These are phyloP conservation scores for Drosophila nebulosa DNA, from an alignment of 1,140 invertebrate species.

Conservation along the genomic window DNA sequence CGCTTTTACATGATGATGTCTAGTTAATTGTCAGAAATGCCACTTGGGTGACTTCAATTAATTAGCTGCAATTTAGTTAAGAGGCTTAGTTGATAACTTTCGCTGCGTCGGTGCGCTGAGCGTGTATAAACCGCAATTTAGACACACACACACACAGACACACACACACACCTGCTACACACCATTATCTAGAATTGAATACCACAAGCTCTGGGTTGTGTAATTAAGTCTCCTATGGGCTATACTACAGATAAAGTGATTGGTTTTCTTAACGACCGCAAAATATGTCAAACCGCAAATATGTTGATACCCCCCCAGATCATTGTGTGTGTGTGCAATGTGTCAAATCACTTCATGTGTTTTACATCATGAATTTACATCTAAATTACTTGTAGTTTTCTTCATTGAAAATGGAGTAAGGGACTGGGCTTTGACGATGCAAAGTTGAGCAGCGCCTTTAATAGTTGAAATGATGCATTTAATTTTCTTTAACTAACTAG, in stretches of 20 bases:
- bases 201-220: not conserved
- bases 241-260: not conserved
- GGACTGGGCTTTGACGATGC: not conserved
- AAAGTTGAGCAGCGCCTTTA: not conserved
- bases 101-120: slow-evolving; percentile 7
- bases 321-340: slow-evolving; percentile 1
- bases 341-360: slow-evolving; percentile 3
- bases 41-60: slow-evolving; percentile 47
- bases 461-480: not conserved
- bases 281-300: slow-evolving; percentile 21
- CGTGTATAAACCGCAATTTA: slow-evolving; percentile 3
- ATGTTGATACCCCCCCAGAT: not conserved
- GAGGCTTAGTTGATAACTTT: slow-evolving; percentile 53
- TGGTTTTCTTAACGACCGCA: slow-evolving; percentile 12
- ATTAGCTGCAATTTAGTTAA: slow-evolving; percentile 60
- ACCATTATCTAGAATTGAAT: not conserved
- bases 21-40: slow-evolving; percentile 38
- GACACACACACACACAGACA: slow-evolving; percentile 3
- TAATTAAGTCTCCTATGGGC: slow-evolving; percentile 11
- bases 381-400: not conserved
- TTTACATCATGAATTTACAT: slow-evolving; percentile 8
- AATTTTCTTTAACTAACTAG: not conserved
- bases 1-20: slow-evolving; percentile 37
- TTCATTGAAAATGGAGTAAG: not conserved
- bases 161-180: slow-evolving; percentile 4